phyloP scores from a whole-genome alignment of 23 tunicate species.

The Styela clava region DNA sequence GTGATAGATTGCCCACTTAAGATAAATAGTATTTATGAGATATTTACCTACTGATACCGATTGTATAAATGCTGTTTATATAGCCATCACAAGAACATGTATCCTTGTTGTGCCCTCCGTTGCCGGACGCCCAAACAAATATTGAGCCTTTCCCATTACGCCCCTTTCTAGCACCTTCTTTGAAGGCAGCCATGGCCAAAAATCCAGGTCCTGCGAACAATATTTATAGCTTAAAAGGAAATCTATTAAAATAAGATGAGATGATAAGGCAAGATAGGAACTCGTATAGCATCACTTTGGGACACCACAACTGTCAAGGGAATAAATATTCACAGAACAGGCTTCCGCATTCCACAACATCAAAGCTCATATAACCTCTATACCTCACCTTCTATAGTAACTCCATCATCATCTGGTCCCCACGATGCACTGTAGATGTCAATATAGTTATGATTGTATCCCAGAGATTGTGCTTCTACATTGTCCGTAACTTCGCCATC shows the following conservation, averaged over 20 bases:
- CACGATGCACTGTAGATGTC: conserved; percentile 96
- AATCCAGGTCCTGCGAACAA: conserved; percentile 68
- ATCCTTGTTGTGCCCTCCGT: conserved; percentile 91
- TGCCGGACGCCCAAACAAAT: conserved; percentile 99
- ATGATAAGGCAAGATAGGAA: neutral
- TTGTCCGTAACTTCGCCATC: conserved; percentile 97
- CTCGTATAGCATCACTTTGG: neutral
- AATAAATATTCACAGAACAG: neutral
- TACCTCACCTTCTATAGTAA: conserved; percentile 82
- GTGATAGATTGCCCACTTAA: neutral
- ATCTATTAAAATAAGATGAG: neutral
- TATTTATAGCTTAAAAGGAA: neutral
- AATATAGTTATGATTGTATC: conserved; percentile 47
- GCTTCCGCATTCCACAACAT: neutral
- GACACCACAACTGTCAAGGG: neutral
- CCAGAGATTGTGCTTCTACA: conserved; percentile 83
- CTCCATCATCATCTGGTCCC: conserved; percentile 99
- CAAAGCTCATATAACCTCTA: neutral
- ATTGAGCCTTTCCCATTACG: conserved; percentile 91
- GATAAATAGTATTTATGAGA: neutral
- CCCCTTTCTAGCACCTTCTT: conserved; percentile 63
- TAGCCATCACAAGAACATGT: conserved; percentile 96
- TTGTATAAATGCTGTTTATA: conserved; percentile 92
- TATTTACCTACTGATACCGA: conserved; percentile 76
- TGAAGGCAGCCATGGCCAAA: conserved; percentile 75